phyloP scores from a whole-genome alignment of 1,140 invertebrate genomes.

The Drosophila nebulosa region DNA sequence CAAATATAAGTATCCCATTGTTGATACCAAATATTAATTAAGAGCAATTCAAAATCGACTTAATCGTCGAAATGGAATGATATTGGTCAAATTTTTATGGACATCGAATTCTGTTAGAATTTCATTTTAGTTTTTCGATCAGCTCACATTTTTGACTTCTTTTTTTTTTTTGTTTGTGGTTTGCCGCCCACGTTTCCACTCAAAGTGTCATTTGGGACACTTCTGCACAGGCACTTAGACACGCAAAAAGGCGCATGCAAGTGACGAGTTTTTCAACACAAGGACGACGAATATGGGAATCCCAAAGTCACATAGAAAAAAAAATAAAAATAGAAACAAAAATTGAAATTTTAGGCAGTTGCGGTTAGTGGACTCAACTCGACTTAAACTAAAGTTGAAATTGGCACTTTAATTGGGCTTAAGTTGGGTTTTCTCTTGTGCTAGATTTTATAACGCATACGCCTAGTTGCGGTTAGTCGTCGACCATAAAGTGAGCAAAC shows the following conservation, averaged over 20 bases:
- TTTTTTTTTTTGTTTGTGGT: constrained; percentile 37
- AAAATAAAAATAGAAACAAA: constrained; percentile 15
- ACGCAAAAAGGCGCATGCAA: constrained; percentile 73
- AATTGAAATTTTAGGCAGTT: constrained; percentile 1
- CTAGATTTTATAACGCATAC: constrained; percentile 50
- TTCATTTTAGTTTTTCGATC: constrained; percentile 39
- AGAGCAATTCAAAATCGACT: background rate
- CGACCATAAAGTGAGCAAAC: constrained; percentile 7
- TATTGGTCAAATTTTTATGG: constrained; percentile 23
- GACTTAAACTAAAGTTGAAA: constrained; percentile 15
- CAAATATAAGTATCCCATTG: too few species aligned
- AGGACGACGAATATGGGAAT: constrained; percentile 33
- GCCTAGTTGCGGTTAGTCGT: constrained; percentile 20
- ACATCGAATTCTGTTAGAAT: constrained; percentile 50
- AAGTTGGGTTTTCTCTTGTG: constrained; percentile 17
- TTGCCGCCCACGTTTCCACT: constrained; percentile 38
- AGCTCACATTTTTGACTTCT: constrained; percentile 32
- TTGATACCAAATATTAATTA: too few species aligned
- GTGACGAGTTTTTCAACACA: constrained; percentile 47
- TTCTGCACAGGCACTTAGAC: constrained; percentile 68
- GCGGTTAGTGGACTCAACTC: constrained; percentile 9
- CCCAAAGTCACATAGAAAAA: background rate
- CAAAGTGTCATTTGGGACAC: constrained; percentile 63
- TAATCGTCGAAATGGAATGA: background rate
- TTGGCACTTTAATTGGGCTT: constrained; percentile 35